phyloP scores from a whole-genome alignment of 2,888 invertebrate genomes.

The Embidobia sp. region DNA sequence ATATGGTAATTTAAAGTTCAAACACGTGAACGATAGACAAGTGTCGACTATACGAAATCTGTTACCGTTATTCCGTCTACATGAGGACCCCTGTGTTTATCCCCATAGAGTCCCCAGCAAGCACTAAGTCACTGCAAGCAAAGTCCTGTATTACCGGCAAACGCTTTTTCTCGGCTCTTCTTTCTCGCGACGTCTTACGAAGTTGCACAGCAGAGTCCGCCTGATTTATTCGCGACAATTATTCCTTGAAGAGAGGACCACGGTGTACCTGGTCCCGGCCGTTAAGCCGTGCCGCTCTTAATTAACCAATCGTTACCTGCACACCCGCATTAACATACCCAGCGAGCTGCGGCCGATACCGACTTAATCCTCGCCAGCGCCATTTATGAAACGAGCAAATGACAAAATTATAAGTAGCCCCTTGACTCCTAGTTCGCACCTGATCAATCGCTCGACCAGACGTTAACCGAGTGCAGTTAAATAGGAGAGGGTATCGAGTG shows the following conservation, averaged over 20 bases:
- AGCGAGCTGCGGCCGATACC: slow-evolving; percentile 38
- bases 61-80: too few species aligned
- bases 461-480: slow-evolving; percentile 8
- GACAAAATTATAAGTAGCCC: slow-evolving; percentile 54
- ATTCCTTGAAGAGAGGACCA: slow-evolving; percentile 14
- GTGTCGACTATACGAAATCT: too few species aligned
- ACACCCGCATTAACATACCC: slow-evolving; percentile 45
- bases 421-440: slow-evolving; percentile 23
- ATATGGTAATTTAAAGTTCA: too few species aligned
- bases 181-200: slow-evolving; percentile 19
- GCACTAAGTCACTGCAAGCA: slow-evolving; percentile 71
- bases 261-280: slow-evolving; percentile 12
- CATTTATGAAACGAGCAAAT: slow-evolving; percentile 33
- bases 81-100: slow-evolving; percentile 68
- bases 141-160: slow-evolving; percentile 69
- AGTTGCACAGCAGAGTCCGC: neutral
- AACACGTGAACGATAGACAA: too few species aligned
- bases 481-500: slow-evolving; percentile 5
- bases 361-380: slow-evolving; percentile 40
- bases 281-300: slow-evolving; percentile 42
- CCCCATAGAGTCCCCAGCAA: slow-evolving; percentile 63
- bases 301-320: slow-evolving; percentile 56
- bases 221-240: slow-evolving; percentile 56
- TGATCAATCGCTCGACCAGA: slow-evolving; percentile 34
- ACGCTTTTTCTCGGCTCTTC: slow-evolving; percentile 29